phyloP scores from a whole-genome alignment of 1,140 invertebrate genomes.

The Saccostrea cuccullata region DNA sequence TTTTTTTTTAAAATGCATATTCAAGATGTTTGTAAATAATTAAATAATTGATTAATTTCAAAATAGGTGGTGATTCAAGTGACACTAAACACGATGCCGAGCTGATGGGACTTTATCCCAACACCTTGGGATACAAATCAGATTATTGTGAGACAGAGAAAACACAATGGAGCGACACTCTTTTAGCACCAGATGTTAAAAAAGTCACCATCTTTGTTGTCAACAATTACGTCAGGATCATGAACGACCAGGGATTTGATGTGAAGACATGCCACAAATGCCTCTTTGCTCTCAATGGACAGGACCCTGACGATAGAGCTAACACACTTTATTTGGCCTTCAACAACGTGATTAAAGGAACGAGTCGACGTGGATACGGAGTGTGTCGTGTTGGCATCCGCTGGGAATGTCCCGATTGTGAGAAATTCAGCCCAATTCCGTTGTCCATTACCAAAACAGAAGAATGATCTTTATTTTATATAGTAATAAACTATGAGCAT shows the following conservation, averaged over 20 bases:
- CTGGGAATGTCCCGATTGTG: constrained; percentile 24
- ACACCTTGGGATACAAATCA: neutral
- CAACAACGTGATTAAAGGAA: neutral
- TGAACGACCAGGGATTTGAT: constrained; percentile 16
- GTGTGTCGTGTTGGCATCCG: neutral
- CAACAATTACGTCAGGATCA: constrained; percentile 21
- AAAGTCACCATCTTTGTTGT: constrained; percentile 6
- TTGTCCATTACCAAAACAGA: neutral
- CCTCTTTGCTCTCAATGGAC: constrained; percentile 25
- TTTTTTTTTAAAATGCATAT: neutral
- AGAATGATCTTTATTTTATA: neutral
- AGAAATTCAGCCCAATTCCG: neutral
- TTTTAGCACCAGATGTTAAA: neutral
- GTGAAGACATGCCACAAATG: constrained; percentile 1
- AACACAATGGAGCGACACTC: neutral
- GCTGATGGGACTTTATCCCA: neutral
- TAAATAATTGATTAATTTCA: neutral
- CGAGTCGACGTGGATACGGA: neutral
- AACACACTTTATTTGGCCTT: constrained; percentile 5
- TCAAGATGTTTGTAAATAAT: neutral
- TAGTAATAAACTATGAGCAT: neutral
- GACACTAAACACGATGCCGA: constrained; percentile 18
- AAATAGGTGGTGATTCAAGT: neutral
- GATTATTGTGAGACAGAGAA: neutral
- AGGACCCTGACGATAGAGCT: neutral